A percentile compares a stretch with the other conserved stretches of the same genome.
These are phyloP conservation scores for Dryadula phaetusa DNA, from an alignment of 2,888 invertebrate species.

Conservation along the genomic window DNA sequence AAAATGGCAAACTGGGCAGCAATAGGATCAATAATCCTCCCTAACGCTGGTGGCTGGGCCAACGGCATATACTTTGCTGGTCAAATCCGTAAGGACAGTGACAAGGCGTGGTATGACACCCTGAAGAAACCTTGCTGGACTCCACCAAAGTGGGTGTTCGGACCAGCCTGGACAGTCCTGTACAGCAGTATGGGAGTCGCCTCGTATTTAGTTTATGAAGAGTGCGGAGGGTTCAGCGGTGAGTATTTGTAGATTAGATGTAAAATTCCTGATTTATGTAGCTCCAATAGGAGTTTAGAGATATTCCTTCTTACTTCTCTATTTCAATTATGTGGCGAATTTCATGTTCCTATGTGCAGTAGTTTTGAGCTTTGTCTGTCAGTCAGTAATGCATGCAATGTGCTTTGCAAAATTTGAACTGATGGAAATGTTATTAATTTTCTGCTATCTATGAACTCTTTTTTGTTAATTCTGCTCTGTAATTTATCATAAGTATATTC, in stretches of 20 bases:
- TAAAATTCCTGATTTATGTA: too few species aligned
- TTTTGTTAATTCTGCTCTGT: too few species aligned
- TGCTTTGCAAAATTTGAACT: too few species aligned
- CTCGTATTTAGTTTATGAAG: constrained; percentile 91
- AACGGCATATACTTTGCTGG: constrained; percentile 86
- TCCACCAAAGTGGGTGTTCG: constrained; percentile 92
- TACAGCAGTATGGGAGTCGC: constrained; percentile 94
- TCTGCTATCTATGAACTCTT: too few species aligned
- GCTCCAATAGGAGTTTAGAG: too few species aligned
- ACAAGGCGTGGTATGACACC: constrained; percentile 67
- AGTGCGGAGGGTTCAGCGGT: constrained; percentile 90
- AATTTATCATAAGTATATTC: too few species aligned
- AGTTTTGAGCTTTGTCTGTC: too few species aligned
- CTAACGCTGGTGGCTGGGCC: constrained; percentile 88
- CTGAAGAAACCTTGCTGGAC: constrained; percentile 88
- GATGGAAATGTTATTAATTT: too few species aligned
- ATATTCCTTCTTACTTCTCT: too few species aligned
- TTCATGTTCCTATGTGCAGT: too few species aligned
- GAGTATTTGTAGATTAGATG: constrained; percentile 46
- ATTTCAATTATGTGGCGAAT: too few species aligned
- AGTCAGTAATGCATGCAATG: too few species aligned
- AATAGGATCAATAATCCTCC: constrained; percentile 66
- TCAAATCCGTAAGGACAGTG: constrained; percentile 79
- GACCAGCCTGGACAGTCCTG: constrained; percentile 91
- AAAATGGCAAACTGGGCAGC: constrained; percentile 68